phyloP scores from a whole-genome alignment of 2,888 invertebrate genomes.

The Plusia festucae region DNA sequence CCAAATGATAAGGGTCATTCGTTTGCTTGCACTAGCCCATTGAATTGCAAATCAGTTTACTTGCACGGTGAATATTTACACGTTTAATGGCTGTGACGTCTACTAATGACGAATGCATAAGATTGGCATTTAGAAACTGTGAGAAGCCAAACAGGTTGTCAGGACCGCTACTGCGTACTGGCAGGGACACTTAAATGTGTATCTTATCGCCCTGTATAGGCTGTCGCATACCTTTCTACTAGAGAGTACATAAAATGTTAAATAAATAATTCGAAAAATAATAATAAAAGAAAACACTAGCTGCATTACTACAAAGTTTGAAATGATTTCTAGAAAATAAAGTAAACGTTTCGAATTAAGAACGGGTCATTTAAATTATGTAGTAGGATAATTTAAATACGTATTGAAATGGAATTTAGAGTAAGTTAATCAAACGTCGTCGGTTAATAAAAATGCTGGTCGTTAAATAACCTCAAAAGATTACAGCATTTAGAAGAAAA shows the following conservation, averaged over 20 bases:
- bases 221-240: constrained; percentile 4
- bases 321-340: constrained; percentile 20
- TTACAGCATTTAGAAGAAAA: constrained; percentile 67
- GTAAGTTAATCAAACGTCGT: constrained; percentile 59
- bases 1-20: constrained; percentile 78
- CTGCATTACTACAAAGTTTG: background rate
- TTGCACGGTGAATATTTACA: constrained; percentile 82
- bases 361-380: constrained; percentile 38
- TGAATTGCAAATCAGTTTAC: constrained; percentile 83
- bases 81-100: constrained; percentile 77
- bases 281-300: background rate
- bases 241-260: background rate
- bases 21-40: constrained; percentile 75
- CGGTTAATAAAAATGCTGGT: constrained; percentile 64
- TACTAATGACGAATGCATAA: constrained; percentile 72
- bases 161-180: constrained; percentile 18
- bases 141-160: constrained; percentile 70
- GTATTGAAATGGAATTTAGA: constrained; percentile 43
- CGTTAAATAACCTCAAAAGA: constrained; percentile 69
- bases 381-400: constrained; percentile 44
- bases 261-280: background rate
- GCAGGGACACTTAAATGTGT: background rate
- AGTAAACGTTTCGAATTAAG: constrained; percentile 29
- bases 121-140: constrained; percentile 75
- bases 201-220: constrained; percentile 1